These are phyloP conservation scores for Antrozous pallidus DNA, from an alignment of 2,797 vertebrate genomes.

Conservation along the genomic window DNA sequence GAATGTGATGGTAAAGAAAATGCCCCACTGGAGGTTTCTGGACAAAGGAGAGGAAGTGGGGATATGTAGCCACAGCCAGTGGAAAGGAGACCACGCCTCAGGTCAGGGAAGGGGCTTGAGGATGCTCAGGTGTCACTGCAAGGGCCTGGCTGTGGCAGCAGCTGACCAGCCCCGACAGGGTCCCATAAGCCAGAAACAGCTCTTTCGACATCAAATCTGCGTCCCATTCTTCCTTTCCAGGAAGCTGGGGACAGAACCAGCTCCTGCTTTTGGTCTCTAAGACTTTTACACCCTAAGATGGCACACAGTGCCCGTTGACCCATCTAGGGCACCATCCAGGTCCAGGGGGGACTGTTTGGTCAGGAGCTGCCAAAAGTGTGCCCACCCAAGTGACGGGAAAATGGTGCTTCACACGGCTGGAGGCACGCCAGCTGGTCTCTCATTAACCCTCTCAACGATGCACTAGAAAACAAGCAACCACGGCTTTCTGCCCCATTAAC, in stretches of 20 bases:
- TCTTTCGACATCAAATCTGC: not conserved
- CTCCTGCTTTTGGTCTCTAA: not conserved
- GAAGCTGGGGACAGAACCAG: not conserved
- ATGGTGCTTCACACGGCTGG: not conserved
- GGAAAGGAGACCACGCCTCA: not conserved
- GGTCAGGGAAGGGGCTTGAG: not conserved
- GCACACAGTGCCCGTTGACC: no score
- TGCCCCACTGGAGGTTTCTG: not conserved
- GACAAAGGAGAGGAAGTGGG: not conserved
- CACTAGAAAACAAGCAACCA: constrained; percentile 49
- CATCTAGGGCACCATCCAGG: not conserved
- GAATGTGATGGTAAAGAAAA: not conserved
- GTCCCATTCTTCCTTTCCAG: not conserved
- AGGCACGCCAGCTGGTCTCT: constrained; percentile 58
- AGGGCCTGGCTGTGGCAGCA: not conserved
- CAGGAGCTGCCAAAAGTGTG: constrained; percentile 31
- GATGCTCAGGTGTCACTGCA: not conserved
- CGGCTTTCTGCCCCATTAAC: constrained; percentile 69
- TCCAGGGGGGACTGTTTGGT: not conserved
- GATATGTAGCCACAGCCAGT: not conserved
- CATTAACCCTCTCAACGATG: constrained; percentile 50
- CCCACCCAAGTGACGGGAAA: constrained; percentile 23
- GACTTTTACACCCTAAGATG: not conserved
- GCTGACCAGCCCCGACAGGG: not conserved
- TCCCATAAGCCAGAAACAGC: not conserved